Percentiles rank a stretch among this genome's conserved stretches.
Conservation (phyloP, 2,797 vertebrate species). For the Acomys russatus region DNA sequence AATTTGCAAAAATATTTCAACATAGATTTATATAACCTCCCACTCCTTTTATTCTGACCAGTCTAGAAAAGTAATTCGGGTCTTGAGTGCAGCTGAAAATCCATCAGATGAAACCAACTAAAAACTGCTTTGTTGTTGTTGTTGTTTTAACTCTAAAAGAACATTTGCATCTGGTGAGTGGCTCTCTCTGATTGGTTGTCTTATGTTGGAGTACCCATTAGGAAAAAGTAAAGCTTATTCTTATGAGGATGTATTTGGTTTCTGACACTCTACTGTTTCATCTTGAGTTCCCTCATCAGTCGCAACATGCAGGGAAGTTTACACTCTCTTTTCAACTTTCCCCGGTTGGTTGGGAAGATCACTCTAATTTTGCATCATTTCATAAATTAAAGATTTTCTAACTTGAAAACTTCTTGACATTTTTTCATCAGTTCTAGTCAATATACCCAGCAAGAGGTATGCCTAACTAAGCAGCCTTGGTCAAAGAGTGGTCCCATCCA, state of each 20-base stretch:
- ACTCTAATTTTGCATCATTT: neutral
- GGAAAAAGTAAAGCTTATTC: constrained; percentile 27
- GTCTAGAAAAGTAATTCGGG: neutral
- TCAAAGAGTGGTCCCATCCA: neutral
- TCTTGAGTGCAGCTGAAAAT: neutral
- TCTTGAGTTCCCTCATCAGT: neutral
- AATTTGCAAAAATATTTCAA: neutral
- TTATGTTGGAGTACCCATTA: neutral
- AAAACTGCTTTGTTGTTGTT: neutral
- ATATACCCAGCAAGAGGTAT: neutral
- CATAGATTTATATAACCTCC: neutral
- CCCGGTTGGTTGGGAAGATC: neutral
- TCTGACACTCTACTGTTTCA: neutral
- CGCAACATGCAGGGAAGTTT: neutral
- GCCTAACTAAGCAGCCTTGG: neutral
- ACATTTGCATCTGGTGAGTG: neutral
- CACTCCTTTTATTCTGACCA: neutral
- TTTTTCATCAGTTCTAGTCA: neutral
- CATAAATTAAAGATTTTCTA: neutral
- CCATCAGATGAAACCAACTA: neutral
- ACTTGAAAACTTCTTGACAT: neutral
- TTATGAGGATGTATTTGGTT: neutral
- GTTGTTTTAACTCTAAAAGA: neutral
- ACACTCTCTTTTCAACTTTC: neutral
- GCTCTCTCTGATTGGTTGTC: neutral